phyloP scores from a whole-genome alignment of 2,113 vertebrate genomes.

The Tylochromis polylepis region DNA sequence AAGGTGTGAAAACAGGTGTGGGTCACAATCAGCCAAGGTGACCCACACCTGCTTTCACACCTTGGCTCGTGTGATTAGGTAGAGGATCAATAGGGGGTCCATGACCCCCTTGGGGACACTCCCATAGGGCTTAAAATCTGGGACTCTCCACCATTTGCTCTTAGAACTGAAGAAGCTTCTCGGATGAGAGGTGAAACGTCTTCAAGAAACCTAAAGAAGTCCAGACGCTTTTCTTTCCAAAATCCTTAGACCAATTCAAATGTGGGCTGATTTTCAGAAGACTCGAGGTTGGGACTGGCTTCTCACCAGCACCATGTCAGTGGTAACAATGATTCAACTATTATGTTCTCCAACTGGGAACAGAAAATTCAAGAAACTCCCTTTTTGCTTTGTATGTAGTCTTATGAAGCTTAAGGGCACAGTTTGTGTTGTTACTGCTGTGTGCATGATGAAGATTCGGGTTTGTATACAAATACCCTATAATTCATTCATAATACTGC shows the following conservation, averaged over 20 bases:
- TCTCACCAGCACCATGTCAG: not conserved
- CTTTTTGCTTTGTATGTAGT: accelerated
- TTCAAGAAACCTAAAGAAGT: too few relatives aligned
- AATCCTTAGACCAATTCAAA: accelerated
- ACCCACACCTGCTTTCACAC: too few relatives aligned
- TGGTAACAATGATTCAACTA: not conserved
- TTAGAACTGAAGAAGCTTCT: too few relatives aligned
- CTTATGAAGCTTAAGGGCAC: not conserved
- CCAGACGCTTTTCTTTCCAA: too few relatives aligned
- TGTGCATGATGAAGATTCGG: not conserved
- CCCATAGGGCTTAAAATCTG: too few relatives aligned
- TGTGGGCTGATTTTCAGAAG: not conserved
- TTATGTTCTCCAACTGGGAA: not conserved
- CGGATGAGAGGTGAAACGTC: too few relatives aligned
- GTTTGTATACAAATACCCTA: not conserved
- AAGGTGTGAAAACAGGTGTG: too few relatives aligned
- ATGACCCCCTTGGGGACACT: too few relatives aligned
- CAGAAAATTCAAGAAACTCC: not conserved
- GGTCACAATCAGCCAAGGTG: too few relatives aligned
- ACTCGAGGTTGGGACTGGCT: not conserved
- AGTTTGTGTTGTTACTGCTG: not conserved
- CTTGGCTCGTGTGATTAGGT: too few relatives aligned
- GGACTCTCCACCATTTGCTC: too few relatives aligned
- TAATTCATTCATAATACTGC: not conserved
- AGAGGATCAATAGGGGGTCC: too few relatives aligned